phyloP scores from a whole-genome alignment of 2,797 vertebrate genomes.

The Argya squamiceps region DNA sequence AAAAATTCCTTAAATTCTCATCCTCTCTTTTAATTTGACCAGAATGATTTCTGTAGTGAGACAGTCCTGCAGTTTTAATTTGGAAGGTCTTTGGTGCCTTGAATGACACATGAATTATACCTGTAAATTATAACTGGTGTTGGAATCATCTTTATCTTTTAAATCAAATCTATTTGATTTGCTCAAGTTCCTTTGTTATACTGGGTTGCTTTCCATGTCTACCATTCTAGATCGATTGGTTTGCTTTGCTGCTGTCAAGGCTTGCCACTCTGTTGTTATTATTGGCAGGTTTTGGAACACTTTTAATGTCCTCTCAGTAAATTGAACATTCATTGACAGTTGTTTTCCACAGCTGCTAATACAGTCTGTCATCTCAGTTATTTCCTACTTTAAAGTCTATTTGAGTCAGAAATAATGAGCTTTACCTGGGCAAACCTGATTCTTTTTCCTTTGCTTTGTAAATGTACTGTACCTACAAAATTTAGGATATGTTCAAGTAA shows the following conservation, averaged over 20 bases:
- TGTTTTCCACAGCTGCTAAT: slow-evolving; percentile 32
- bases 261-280: not conserved
- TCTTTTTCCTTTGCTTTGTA: not conserved
- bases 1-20: not conserved
- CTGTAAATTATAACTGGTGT: not conserved
- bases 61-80: not conserved
- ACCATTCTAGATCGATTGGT: not conserved
- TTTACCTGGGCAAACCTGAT: slow-evolving; percentile 19
- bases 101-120: not conserved
- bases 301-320: not conserved
- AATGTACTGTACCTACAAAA: not conserved
- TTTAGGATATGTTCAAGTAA: not conserved
- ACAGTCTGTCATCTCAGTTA: not conserved
- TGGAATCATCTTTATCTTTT: not conserved
- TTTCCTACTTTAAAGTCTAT: slow-evolving; percentile 54
- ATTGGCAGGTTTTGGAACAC: slow-evolving; percentile 8
- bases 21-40: not conserved
- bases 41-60: not conserved
- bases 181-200: slow-evolving; percentile 7
- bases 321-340: not conserved
- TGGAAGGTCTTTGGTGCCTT: not conserved
- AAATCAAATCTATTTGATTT: not conserved
- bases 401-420: slow-evolving; percentile 41
- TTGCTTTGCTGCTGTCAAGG: slow-evolving; percentile 7
- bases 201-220: not conserved